Evolutionary conservation across 2,888 invertebrate genomes (phyloP), one percentile per base, ranked within the genome.

Genomic region (Athalia circularis): DNA sequence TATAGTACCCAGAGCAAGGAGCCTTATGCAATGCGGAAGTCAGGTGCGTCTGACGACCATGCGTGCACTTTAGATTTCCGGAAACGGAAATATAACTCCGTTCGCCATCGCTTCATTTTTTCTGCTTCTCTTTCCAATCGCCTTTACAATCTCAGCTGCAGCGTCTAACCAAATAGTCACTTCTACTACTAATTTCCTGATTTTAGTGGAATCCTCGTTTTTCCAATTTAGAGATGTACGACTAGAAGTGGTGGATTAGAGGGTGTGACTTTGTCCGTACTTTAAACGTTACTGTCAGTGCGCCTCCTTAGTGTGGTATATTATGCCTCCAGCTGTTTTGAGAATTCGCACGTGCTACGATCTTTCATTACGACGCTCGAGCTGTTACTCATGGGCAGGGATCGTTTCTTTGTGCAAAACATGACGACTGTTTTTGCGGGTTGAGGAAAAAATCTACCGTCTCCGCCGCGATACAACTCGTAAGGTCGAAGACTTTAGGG

Each of bases 1-100:
- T 81, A 79, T 81, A 82, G 29, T 80, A 80, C 52, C 48, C 52
- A 15, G 13, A n/a, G 9, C 15, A 29, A 52, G 15, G 29, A 52
- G 67, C 72, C 72, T 54, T 54, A 29, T 68, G 72, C 59, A 72
- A 72, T 29, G 50, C 75, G 75, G 64, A 75, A 75, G 75, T 64
- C 75, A 75, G 75, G 75, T 75, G 75, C 75, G 29, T 62, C n/a
- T 64, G 29, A 43, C 50, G 64, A 50, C 50, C 48, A 50, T 62
- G 62, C 75, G 75, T 64, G 75, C 75, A 62, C 47, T 62, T 50
- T 50, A n/a, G 43, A 48, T 75, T 62, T 52, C 62, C 75, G 75
- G 75, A 75, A 75, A 62, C 62, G 62, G 50, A 64, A 62, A 62
- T 62, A 3, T 13, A 62, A 15, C 62, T 9, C 62, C 13, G 13